phyloP scores from a whole-genome alignment of 2,888 invertebrate species.

The Therioaphis trifolii region DNA sequence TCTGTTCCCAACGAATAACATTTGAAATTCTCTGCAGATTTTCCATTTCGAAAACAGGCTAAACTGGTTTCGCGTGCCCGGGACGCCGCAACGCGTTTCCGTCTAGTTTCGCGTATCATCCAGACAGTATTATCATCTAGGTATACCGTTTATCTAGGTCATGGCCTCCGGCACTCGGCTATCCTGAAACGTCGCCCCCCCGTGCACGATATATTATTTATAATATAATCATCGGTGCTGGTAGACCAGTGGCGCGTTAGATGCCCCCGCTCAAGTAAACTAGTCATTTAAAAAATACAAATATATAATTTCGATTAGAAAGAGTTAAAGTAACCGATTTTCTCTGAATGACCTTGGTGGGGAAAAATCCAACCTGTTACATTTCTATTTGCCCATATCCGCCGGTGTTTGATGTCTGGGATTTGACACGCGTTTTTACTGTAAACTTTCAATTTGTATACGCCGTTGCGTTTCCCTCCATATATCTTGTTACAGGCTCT shows the following conservation, averaged over 20 bases:
- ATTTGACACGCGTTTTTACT: neutral
- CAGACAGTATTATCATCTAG: no score
- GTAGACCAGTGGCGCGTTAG: no score
- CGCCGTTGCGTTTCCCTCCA: neutral
- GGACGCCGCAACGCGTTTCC: neutral
- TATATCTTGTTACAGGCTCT: neutral
- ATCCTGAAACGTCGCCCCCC: no score
- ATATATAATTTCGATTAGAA: slow-evolving; percentile 33
- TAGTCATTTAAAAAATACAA: neutral
- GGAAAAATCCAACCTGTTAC: neutral
- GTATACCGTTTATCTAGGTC: slow-evolving; percentile 18
- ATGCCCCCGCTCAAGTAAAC: no score
- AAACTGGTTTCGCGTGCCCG: slow-evolving; percentile 41
- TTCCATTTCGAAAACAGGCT: slow-evolving; percentile 50
- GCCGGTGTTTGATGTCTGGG: neutral
- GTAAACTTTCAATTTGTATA: slow-evolving; percentile 26
- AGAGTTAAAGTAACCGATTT: slow-evolving; percentile 7
- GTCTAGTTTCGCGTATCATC: slow-evolving; percentile 17
- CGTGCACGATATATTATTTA: no score
- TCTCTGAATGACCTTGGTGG: slow-evolving; percentile 24
- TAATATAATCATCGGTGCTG: no score
- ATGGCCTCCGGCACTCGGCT: slow-evolving; percentile 6
- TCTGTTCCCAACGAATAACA: slow-evolving; percentile 9
- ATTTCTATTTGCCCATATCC: slow-evolving; percentile 17
- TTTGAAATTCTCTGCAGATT: slow-evolving; percentile 37